Evolutionary conservation across 2,797 vertebrate genomes (phyloP), one percentile per base, ranked within the genome.

Genomic region (Odontamblyopus lacepedii): DNA sequence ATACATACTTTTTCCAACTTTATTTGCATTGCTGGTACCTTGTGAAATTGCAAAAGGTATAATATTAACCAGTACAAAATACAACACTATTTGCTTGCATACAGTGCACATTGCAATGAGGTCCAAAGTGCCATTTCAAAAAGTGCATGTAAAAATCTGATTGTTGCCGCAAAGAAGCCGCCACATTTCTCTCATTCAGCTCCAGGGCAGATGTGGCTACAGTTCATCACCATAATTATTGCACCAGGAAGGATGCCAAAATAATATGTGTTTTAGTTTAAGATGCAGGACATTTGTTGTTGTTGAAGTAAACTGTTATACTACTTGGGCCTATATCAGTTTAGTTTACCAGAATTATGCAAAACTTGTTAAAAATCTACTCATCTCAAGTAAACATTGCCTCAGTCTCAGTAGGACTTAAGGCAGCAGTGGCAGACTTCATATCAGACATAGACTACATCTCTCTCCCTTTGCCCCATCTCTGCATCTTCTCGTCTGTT

Each of bases 401-500:
- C 23, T 23, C 30, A 35, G n/a, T 65, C 8, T 57, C 23, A 59
- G 29, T 7, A 23, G 23, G 62, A 44, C 41, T 55, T 38, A 8
- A 73, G 69, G 65, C 15, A 56, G 53, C 32, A 63, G n/a, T 4
- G n/a, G 53, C 5, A 8, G 8, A 71, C 63, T 51, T 71, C 11
- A 69, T 60, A 59, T 19, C 50, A 41, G 30, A 73, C 35, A 32
- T 1, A 35, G 32, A 3, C 32, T 38, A 38, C 8, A 0, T 18
- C 59, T 48, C 35, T 30, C n/a, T 41, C 38, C 50, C 67, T 72
- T 71, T 78, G 8, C 35, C 38, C 32, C 53, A 55, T 60, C 12
- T 74, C 55, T 51, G 12, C 56, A 75, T 74, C 67, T 67, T 5
- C 30, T 63, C 78, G 19, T 55, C 41, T 35, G 65, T 65, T 68